Percentiles rank a stretch among this genome's conserved stretches.
Evolutionary conservation across 1,140 invertebrate genomes (phyloP).

Genomic region (Augochlora pura): DNA sequence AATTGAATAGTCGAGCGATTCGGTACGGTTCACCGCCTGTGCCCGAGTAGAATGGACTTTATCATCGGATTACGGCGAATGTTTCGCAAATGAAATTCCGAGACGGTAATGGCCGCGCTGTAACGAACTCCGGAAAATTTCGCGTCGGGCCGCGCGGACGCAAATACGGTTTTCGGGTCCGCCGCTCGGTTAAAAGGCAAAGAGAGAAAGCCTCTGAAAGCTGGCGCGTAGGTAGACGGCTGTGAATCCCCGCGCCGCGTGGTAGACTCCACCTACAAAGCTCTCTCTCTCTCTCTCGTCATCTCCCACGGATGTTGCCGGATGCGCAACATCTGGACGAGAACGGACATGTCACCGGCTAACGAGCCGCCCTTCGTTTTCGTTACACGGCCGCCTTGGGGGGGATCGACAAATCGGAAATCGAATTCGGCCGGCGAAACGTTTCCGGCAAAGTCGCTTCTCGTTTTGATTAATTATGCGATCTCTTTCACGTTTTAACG

Average conservation of each 20-base stretch:
- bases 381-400: background rate
- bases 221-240: constrained; percentile 39
- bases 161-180: constrained; percentile 19
- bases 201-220: constrained; percentile 26
- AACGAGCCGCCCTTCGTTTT: constrained; percentile 38
- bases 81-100: background rate
- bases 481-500: background rate
- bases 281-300: too few relatives aligned
- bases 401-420: constrained; percentile 13
- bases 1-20: too few relatives aligned
- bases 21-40: too few relatives aligned
- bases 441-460: background rate
- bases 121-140: background rate
- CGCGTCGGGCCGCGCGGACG: background rate
- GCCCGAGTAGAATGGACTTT: too few relatives aligned
- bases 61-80: background rate
- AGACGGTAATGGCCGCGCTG: background rate
- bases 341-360: constrained; percentile 25
- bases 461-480: background rate
- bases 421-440: constrained; percentile 13
- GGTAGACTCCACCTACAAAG: constrained; percentile 39
- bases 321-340: constrained; percentile 46
- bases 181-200: background rate
- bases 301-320: constrained; percentile 39
- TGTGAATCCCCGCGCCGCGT: constrained; percentile 6